These are phyloP conservation scores for Lobophora halterata DNA, from an alignment of 2,888 invertebrate species.

Conservation along the genomic window DNA sequence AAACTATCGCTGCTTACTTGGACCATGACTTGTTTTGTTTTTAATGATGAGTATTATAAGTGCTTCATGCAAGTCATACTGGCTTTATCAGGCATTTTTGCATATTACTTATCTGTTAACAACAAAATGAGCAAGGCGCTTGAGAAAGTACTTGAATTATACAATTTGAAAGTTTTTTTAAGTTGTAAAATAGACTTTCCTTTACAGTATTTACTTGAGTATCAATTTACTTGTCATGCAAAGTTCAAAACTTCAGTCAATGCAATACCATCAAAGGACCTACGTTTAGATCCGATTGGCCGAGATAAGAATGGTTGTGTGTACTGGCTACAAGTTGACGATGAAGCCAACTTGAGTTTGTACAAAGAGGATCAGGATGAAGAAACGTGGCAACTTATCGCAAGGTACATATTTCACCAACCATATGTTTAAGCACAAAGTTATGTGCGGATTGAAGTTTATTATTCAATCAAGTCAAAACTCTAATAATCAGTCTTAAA, in stretches of 20 bases:
- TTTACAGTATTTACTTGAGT: slow-evolving; percentile 91
- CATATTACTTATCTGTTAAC: too few species aligned
- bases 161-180: background rate
- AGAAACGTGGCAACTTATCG: slow-evolving; percentile 96
- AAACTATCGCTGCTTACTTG: too few species aligned
- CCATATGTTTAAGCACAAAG: background rate
- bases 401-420: slow-evolving; percentile 80
- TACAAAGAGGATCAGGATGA: slow-evolving; percentile 98
- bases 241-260: slow-evolving; percentile 96
- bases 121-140: too few species aligned
- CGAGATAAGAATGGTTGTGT: slow-evolving; percentile 93
- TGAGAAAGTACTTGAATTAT: too few species aligned
- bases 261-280: slow-evolving; percentile 87
- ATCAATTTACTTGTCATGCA: slow-evolving; percentile 95
- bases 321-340: slow-evolving; percentile 97
- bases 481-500: too few species aligned
- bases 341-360: slow-evolving; percentile 92
- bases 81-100: too few species aligned
- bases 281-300: slow-evolving; percentile 94
- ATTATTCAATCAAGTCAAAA: too few species aligned
- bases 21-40: too few species aligned
- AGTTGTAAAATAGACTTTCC: background rate
- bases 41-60: too few species aligned
- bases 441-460: too few species aligned
- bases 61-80: too few species aligned